phyloP scores from a whole-genome alignment of 2,113 vertebrate genomes.

The Nyctereutes procyonoides region DNA sequence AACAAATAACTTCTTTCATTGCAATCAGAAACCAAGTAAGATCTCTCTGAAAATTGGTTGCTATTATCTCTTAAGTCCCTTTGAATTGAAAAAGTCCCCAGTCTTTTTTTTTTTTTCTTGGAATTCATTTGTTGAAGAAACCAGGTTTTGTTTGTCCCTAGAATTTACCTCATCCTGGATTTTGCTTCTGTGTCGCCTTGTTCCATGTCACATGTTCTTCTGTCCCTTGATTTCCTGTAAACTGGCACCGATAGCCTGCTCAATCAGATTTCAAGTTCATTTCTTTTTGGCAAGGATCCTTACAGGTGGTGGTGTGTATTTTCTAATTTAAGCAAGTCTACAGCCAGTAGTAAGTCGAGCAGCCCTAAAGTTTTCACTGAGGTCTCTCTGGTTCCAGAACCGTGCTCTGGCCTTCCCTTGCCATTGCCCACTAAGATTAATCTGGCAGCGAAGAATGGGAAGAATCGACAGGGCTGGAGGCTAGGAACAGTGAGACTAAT shows the following conservation, averaged over 20 bases:
- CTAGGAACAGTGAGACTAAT: background rate
- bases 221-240: background rate
- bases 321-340: background rate
- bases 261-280: background rate
- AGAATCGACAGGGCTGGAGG: background rate
- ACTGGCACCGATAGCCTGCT: background rate
- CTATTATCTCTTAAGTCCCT: background rate
- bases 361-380: background rate
- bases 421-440: background rate
- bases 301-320: background rate
- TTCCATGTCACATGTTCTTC: background rate
- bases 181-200: background rate
- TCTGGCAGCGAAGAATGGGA: background rate
- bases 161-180: background rate
- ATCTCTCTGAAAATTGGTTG: background rate
- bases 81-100: background rate
- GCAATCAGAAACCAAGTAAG: background rate
- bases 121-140: conserved; percentile 43
- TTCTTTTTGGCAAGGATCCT: background rate
- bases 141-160: conserved; percentile 1
- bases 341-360: background rate
- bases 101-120: background rate
- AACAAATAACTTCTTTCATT: conserved; percentile 7
- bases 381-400: background rate
- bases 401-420: background rate